A percentile compares a stretch with the other conserved stretches of the same genome.
Evolutionary conservation across 2,888 invertebrate species (phyloP).

Genomic region (Epinotia ramella): DNA sequence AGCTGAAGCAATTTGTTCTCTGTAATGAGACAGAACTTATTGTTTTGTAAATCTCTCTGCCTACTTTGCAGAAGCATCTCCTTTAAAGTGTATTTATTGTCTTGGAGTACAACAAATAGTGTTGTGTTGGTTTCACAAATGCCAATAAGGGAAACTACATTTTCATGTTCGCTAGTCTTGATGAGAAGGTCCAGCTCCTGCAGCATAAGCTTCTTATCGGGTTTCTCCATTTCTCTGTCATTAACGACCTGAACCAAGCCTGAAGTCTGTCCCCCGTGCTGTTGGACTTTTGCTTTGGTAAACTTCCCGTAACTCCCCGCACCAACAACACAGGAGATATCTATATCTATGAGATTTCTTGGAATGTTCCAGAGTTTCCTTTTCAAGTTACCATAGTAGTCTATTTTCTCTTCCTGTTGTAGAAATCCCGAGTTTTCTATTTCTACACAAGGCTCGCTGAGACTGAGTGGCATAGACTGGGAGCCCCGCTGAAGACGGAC

Average conservation of each 20-base stretch:
- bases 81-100: conserved; percentile 88
- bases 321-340: conserved; percentile 88
- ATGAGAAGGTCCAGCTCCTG: conserved; percentile 90
- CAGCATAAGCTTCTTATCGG: conserved; percentile 85
- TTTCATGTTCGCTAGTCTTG: conserved; percentile 88
- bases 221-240: conserved; percentile 81
- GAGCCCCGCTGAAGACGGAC: conserved; percentile 79
- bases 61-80: conserved; percentile 88
- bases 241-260: conserved; percentile 88
- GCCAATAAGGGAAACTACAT: conserved; percentile 90
- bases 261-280: conserved; percentile 82
- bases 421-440: conserved; percentile 92
- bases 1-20: conserved; percentile 88
- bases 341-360: conserved; percentile 89
- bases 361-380: conserved; percentile 91
- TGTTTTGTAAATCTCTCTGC: conserved; percentile 79
- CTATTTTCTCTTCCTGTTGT: conserved; percentile 88
- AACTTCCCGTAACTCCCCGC: conserved; percentile 92
- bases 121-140: conserved; percentile 92
- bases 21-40: conserved; percentile 85
- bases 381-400: conserved; percentile 90
- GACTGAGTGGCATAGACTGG: conserved; percentile 87
- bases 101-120: conserved; percentile 90
- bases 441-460: conserved; percentile 92
- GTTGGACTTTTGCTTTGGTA: conserved; percentile 88